Evolutionary conservation across 1,140 invertebrate genomes (phyloP), one percentile per base, ranked within the genome.

Genomic region (Oppia nitens): DNA sequence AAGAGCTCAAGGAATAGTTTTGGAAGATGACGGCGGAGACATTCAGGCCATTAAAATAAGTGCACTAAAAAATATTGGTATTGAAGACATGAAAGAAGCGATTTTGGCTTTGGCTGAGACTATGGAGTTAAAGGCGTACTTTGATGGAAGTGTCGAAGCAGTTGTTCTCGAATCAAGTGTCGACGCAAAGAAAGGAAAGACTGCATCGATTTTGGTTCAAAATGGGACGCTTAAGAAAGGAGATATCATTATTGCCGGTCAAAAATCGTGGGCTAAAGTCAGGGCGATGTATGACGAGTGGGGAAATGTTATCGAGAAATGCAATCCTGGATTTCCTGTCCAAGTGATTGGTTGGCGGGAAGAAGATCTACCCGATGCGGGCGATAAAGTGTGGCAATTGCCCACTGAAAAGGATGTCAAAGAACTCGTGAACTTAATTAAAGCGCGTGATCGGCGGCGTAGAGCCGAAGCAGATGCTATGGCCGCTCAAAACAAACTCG

Each of bases 21-120:
- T 91, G 9, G 95, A 98, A 75, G 82, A 83, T 32, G 69, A 83
- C 59, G 94, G 94, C 0, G 95, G 96, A 1, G 91, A 98, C 62
- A 76, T 94, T 3, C 93, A 96, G 73, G 81, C 81, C 29, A 81
- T 99, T 56, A 81, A 83, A 23, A 84, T 99, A 62, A 98, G 93
- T 0, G 96, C 96, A 0, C 73, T 95, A 0, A 60, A 77, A 68
- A 67, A 72, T 68, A 62, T 60, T 50, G 66, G 57, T 55, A 64
- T 65, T 60, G 59, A 57, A 24, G 55, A 63, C 47, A 28, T 65
- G 6, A 60, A 63, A 48, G 93, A 98, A 67, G 83, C 89, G 0
- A 80, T 98, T 55, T 74, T 81, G 21, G 70, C 75, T 3, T 71
- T 92, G 71, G 87, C 94, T 0, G 92, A 98, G 70, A 63, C 97